Base-by-base conservation (phyloP, 2,888 invertebrate species). In the Teinopalpus imperialis region DNA sequence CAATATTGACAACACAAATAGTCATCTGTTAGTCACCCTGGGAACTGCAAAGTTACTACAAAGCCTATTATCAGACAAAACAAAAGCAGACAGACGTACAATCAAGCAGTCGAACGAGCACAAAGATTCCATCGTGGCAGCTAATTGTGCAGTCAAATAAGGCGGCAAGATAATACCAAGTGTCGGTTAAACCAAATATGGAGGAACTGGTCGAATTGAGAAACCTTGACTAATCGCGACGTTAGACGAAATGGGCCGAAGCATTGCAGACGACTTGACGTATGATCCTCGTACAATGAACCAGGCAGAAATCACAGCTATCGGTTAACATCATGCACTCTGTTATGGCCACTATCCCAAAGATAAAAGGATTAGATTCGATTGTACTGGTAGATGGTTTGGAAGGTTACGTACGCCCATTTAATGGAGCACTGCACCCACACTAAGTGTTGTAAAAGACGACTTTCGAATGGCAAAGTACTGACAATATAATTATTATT, bases 141-240 rank as follows among this genome's bases (percentile, higher is more conserved):
- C 70, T 81, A 81, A 83, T 82, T 81, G 78, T 69, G 59, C 60
- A 61, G 63, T 70, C 81, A 65, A 74, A 82, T 72, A 82, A 66
- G 85, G 85, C 52, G 59, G 60, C 57, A 59, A 76, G 77, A 82
- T 83, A 75, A 76, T 69, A 73, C 69, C 63, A 62, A 73, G 72
- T 71, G 79, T 65, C 67, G 65, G 57, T 47, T 43, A 57, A 40
- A 36, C 70, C 78, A 66, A 73, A 74, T 81, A 78, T 69, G 72
- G 75, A 59, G 57, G 55, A 59, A 43, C 30, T 26, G 62, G 57
- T 72, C 63, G 63, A 75, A 77, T 81, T 75, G 78, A 79, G 66
- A 63, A 74, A 46, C 77, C 82, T 79, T 82, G 80, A 86, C 83
- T 86, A 87, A 87, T 86, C 72, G 70, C 58, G 50, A 62, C 66